Conservation (phyloP, 2,888 invertebrate genomes). For the Anorthoa munda region DNA sequence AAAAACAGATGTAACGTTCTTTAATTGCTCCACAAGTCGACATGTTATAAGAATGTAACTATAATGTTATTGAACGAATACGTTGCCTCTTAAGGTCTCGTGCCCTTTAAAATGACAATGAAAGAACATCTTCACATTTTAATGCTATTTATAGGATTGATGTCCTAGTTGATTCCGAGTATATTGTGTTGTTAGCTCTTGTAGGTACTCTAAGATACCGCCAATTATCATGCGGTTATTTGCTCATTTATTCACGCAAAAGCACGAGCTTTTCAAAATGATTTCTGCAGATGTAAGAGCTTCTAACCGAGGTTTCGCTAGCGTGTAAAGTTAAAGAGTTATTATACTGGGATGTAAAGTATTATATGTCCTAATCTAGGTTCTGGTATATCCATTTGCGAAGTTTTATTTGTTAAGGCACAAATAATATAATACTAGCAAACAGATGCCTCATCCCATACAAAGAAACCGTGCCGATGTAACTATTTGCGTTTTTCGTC, state of each 20-base stretch:
- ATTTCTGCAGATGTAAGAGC: neutral
- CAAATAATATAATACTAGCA: too few species aligned
- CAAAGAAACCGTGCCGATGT: too few species aligned
- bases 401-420: too few species aligned
- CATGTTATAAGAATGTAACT: slow-evolving; percentile 35
- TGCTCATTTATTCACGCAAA: neutral
- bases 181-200: slow-evolving; percentile 32
- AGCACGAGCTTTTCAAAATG: neutral
- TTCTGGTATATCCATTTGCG: too few species aligned
- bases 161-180: slow-evolving; percentile 51
- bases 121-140: slow-evolving; percentile 56
- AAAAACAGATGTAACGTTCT: slow-evolving; percentile 27
- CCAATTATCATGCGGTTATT: slow-evolving; percentile 15
- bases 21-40: slow-evolving; percentile 33
- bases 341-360: too few species aligned
- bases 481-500: too few species aligned
- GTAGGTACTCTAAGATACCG: neutral
- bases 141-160: slow-evolving; percentile 52
- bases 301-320: too few species aligned
- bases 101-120: slow-evolving; percentile 57
- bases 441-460: too few species aligned
- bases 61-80: slow-evolving; percentile 43
- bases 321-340: too few species aligned
- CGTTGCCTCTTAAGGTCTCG: slow-evolving; percentile 30
- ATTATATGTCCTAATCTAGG: too few species aligned